These are phyloP conservation scores for Mastomys natalensis DNA, from an alignment of 2,113 vertebrate species.

Conservation along the genomic window DNA sequence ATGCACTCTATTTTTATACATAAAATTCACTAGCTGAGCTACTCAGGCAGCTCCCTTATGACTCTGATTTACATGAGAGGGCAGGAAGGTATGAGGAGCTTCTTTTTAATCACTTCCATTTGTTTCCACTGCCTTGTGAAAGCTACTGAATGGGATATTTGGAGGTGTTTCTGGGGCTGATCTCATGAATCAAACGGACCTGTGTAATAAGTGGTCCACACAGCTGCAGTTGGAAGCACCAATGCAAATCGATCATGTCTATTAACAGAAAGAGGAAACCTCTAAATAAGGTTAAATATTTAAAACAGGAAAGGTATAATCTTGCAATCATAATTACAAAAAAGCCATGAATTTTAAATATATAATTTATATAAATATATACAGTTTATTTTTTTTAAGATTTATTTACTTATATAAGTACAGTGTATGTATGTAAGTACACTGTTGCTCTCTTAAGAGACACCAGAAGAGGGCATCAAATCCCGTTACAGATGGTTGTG, in stretches of 20 bases:
- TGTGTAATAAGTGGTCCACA: background rate
- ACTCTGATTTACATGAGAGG: background rate
- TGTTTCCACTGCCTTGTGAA: background rate
- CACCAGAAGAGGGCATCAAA: too few species aligned
- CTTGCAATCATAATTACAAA: slow-evolving; percentile 62
- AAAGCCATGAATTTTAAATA: slow-evolving; percentile 56
- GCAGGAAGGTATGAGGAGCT: background rate
- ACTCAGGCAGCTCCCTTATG: background rate
- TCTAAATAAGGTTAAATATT: slow-evolving; percentile 63
- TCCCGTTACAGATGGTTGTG: too few species aligned
- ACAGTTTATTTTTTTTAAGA: background rate
- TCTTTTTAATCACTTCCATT: background rate
- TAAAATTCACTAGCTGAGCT: background rate
- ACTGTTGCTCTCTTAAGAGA: too few species aligned
- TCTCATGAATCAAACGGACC: background rate
- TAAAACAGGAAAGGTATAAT: slow-evolving; percentile 35
- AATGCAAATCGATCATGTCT: slow-evolving; percentile 50
- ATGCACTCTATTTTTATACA: background rate
- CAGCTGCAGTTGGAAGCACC: slow-evolving; percentile 21
- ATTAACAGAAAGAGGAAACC: slow-evolving; percentile 65
- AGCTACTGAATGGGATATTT: background rate
- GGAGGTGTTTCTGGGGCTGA: background rate
- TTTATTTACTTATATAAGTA: too few species aligned
- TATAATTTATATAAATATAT: background rate
- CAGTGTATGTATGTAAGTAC: too few species aligned